A percentile compares a stretch with the other conserved stretches of the same genome.
These are phyloP conservation scores for Tinea semifulvella DNA, from an alignment of 2,888 invertebrate genomes.

Conservation along the genomic window DNA sequence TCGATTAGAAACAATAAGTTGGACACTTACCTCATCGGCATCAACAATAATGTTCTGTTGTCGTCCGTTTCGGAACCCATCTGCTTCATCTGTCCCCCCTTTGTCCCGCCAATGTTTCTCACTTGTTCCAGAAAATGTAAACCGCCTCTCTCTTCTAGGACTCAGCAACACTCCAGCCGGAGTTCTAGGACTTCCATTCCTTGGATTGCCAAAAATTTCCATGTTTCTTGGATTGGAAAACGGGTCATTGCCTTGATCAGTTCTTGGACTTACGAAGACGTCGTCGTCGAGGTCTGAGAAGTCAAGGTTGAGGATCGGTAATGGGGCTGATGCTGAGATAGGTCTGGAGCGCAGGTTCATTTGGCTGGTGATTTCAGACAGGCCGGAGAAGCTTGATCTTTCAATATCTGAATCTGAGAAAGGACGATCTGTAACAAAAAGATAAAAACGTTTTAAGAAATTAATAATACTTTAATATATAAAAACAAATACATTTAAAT, in stretches of 20 bases:
- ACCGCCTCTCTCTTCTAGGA: conserved; percentile 47
- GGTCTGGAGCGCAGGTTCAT: conserved; percentile 29
- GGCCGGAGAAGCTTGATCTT: conserved; percentile 10
- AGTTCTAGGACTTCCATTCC: conserved; percentile 43
- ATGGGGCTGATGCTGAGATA: conserved; percentile 35
- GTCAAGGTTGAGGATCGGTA: conserved; percentile 41
- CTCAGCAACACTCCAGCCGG: conserved; percentile 52
- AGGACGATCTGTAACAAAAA: conserved; percentile 42
- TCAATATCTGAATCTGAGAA: conserved; percentile 35
- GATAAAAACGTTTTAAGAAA: too few relatives aligned
- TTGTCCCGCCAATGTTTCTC: conserved; percentile 61
- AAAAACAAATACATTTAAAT: too few relatives aligned
- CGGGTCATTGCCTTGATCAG: conserved; percentile 45
- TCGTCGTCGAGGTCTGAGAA: conserved; percentile 51
- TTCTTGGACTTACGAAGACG: conserved; percentile 48
- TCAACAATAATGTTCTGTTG: conserved; percentile 19
- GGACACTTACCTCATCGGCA: conserved; percentile 44
- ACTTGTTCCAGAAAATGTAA: conserved; percentile 49
- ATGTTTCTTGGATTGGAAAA: conserved; percentile 39
- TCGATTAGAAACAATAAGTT: too few relatives aligned
- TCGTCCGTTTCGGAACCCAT: conserved; percentile 25
- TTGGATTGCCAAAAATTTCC: conserved; percentile 35
- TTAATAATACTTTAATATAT: too few relatives aligned
- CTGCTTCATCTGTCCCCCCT: conserved; percentile 52
- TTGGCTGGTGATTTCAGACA: conserved; percentile 35